phyloP scores from a whole-genome alignment of 35 echinoderm and acorn worm genomes.

The Apostichopus japonicus region DNA sequence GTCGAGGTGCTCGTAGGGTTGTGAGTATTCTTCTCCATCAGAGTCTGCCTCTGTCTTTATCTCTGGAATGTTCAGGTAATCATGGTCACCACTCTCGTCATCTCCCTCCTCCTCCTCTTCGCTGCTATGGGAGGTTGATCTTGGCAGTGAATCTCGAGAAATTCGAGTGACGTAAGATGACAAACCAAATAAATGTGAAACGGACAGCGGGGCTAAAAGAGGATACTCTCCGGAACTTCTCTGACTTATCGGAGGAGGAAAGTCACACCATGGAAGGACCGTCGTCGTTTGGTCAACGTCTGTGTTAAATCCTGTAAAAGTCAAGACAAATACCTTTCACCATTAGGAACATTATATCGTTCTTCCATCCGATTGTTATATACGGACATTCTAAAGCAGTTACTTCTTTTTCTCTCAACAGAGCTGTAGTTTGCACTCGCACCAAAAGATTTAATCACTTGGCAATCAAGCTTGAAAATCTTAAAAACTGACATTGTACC shows the following conservation, averaged over 20 bases:
- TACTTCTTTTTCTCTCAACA: too few relatives aligned
- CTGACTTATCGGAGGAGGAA: slow-evolving; percentile 31
- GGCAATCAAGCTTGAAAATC: too few relatives aligned
- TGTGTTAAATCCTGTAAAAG: slow-evolving; percentile 39
- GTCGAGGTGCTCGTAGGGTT: slow-evolving; percentile 46
- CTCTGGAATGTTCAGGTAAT: slow-evolving; percentile 31
- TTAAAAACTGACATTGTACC: too few relatives aligned
- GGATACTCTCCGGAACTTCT: slow-evolving; percentile 43
- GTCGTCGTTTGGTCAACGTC: slow-evolving; percentile 9
- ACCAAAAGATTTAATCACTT: too few relatives aligned
- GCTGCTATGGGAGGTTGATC: slow-evolving; percentile 53
- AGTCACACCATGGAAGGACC: slow-evolving; percentile 24
- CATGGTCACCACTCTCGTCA: slow-evolving; percentile 23
- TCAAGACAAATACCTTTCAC: too few relatives aligned
- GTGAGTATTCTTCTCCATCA: slow-evolving; percentile 49
- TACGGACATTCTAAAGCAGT: too few relatives aligned
- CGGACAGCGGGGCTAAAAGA: slow-evolving; percentile 23
- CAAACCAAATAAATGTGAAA: neutral
- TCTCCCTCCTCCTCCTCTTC: slow-evolving; percentile 22
- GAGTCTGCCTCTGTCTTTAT: slow-evolving; percentile 18
- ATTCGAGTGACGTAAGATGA: slow-evolving; percentile 35
- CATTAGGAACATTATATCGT: too few relatives aligned
- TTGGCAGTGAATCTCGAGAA: slow-evolving; percentile 9
- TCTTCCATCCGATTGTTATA: too few relatives aligned
- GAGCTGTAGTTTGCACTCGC: too few relatives aligned